A percentile compares a stretch with the other conserved stretches of the same genome.
phyloP scores from a whole-genome alignment of 2,888 invertebrate species.

The Rhogogaster chlorosoma region DNA sequence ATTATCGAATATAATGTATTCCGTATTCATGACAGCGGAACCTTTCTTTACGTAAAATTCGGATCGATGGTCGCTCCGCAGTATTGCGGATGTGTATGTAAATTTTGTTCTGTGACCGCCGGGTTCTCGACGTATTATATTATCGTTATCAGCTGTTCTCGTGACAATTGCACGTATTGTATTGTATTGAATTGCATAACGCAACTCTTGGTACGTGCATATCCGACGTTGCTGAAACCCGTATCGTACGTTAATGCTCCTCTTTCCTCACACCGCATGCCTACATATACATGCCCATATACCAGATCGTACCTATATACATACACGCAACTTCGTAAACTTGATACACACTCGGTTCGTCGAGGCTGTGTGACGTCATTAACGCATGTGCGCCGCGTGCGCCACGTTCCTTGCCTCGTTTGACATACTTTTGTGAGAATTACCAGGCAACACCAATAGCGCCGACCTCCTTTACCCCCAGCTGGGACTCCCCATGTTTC shows the following conservation, averaged over 20 bases:
- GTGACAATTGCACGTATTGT: background rate
- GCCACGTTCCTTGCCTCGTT: conserved; percentile 16
- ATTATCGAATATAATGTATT: too few relatives aligned
- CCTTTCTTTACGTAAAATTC: too few relatives aligned
- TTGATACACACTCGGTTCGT: conserved; percentile 1
- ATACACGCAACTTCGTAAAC: background rate
- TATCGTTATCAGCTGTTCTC: background rate
- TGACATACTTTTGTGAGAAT: conserved; percentile 28
- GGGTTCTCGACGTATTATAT: background rate
- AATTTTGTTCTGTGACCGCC: background rate
- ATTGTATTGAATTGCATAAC: background rate
- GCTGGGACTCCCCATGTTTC: background rate
- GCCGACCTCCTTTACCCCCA: conserved; percentile 1
- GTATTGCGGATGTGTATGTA: background rate
- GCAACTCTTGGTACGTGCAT: background rate
- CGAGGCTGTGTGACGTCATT: conserved; percentile 33
- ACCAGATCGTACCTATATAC: background rate
- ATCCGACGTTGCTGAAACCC: background rate
- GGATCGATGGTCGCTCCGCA: too few relatives aligned
- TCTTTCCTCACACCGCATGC: background rate
- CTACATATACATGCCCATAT: background rate
- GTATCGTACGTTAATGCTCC: background rate
- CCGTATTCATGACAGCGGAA: too few relatives aligned
- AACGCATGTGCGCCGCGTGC: background rate
- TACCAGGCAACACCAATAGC: conserved; percentile 14